Conservation (phyloP, 2,113 vertebrate species). For the Anas platyrhynchos region DNA sequence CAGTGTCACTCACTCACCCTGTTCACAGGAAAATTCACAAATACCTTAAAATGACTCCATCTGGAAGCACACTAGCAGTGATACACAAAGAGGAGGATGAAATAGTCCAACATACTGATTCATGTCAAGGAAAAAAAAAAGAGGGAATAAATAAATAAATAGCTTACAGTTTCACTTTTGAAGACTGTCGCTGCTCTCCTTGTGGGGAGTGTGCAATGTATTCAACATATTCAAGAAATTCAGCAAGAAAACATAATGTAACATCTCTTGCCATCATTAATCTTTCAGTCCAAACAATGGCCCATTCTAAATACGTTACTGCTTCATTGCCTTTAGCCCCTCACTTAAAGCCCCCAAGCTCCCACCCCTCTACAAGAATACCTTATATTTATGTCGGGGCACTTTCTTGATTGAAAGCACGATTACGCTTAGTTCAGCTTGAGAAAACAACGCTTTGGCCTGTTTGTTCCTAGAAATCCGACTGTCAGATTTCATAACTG, state of each 20-base stretch:
- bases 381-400: accelerated
- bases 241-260: not conserved
- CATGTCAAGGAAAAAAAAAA: not conserved
- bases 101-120: not conserved
- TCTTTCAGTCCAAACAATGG: not conserved
- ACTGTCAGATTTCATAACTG: not conserved
- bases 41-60: not conserved
- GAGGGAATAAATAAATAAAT: not conserved
- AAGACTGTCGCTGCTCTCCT: not conserved
- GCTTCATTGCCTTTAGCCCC: not conserved
- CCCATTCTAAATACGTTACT: not conserved
- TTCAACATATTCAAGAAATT: not conserved
- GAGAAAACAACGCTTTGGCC: not conserved
- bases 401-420: not conserved
- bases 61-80: not conserved
- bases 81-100: not conserved
- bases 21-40: not conserved
- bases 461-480: not conserved
- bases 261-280: not conserved
- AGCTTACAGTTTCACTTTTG: not conserved
- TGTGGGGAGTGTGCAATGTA: not conserved
- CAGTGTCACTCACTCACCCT: not conserved
- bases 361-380: not conserved
- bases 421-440: not conserved
- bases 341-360: not conserved